Conservation (phyloP, 2,113 vertebrate species). For the Euleptes europaea region DNA sequence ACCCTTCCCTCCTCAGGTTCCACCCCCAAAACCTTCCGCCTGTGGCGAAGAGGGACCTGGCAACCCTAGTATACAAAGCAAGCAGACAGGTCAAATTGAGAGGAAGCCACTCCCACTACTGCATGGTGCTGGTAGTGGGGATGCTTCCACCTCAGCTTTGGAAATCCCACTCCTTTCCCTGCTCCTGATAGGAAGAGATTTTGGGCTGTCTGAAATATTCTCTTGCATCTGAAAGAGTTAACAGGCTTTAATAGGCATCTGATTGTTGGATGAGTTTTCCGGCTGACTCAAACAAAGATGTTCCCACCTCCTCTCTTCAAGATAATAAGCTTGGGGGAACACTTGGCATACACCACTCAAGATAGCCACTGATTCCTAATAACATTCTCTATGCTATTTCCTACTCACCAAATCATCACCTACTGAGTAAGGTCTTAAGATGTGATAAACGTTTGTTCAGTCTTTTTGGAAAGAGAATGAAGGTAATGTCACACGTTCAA, state of each 20-base stretch:
- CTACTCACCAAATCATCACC: conserved; percentile 6
- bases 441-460: not conserved
- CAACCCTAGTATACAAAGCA: too few relatives aligned
- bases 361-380: conserved; percentile 26
- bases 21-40: too few relatives aligned
- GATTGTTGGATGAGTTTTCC: not conserved
- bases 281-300: conserved; percentile 8
- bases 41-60: too few relatives aligned
- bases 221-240: not conserved
- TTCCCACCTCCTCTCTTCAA: not conserved
- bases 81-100: not conserved
- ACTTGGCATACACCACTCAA: conserved; percentile 33
- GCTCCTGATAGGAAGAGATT: not conserved
- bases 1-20: too few relatives aligned
- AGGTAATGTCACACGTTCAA: not conserved
- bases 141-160: not conserved
- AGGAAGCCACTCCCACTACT: too few relatives aligned
- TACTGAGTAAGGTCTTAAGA: conserved; percentile 7
- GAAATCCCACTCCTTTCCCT: not conserved
- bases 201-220: not conserved
- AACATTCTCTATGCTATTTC: not conserved
- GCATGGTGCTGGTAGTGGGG: not conserved
- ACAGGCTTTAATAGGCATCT: not conserved
- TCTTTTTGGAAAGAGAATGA: not conserved
- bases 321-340: conserved; percentile 30